A percentile compares a stretch with the other conserved stretches of the same genome.
Evolutionary conservation across 2,113 vertebrate species (phyloP).

Genomic region (Jaculus jaculus): DNA sequence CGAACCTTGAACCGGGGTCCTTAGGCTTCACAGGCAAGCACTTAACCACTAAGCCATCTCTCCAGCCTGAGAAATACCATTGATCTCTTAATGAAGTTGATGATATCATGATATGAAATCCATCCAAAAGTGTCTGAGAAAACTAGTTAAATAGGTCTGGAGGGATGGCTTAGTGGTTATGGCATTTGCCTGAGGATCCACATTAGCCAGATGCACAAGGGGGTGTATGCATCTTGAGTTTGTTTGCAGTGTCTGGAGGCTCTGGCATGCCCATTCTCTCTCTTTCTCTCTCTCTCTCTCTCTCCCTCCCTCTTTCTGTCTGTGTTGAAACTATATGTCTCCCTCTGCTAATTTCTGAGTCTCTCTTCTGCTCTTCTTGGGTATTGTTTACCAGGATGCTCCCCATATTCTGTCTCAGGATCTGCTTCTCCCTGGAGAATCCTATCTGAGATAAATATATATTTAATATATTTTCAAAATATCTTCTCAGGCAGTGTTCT

Average conservation of each 20-base stretch:
- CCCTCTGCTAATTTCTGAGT: neutral
- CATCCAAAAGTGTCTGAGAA: slow-evolving; percentile 38
- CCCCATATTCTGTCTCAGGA: neutral
- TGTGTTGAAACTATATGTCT: neutral
- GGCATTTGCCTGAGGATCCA: too few species aligned
- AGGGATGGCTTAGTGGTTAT: too few species aligned
- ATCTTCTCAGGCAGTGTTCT: neutral
- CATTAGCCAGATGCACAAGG: too few species aligned
- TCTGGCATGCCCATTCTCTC: too few species aligned
- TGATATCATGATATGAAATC: slow-evolving; percentile 78
- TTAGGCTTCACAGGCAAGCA: too few species aligned
- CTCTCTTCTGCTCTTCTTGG: neutral
- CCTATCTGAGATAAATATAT: neutral
- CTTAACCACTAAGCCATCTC: too few species aligned
- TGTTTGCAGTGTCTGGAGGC: too few species aligned
- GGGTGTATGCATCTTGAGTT: too few species aligned
- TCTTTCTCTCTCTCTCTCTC: too few species aligned
- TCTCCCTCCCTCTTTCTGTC: too few species aligned
- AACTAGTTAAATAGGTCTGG: too few species aligned
- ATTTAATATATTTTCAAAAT: neutral
- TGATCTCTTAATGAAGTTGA: slow-evolving; percentile 76
- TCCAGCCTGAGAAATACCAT: slow-evolving; percentile 67
- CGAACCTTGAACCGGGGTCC: too few species aligned
- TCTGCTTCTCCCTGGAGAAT: neutral
- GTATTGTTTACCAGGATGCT: neutral